Evolutionary conservation across 2,797 vertebrate genomes (phyloP).

Genomic region (Gouania willdenowi): DNA sequence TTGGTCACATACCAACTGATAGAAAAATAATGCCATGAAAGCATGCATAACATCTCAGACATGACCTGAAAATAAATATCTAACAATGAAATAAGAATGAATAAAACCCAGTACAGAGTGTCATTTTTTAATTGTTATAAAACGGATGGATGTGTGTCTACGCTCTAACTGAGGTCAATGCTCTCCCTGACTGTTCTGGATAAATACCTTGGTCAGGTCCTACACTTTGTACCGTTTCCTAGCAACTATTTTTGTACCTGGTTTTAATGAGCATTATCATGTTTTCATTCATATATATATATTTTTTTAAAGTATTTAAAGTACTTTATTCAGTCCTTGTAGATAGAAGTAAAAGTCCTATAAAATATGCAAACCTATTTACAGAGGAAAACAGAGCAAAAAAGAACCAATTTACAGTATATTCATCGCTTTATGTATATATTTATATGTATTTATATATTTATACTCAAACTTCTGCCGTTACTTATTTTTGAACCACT

Average conservation of each 20-base stretch:
- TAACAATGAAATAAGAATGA: conserved; percentile 87
- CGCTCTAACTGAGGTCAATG: conserved; percentile 89
- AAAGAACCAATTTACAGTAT: conserved; percentile 85
- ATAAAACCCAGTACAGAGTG: conserved; percentile 56
- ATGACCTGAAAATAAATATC: conserved; percentile 82
- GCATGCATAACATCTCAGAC: conserved; percentile 71
- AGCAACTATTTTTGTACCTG: conserved; percentile 74
- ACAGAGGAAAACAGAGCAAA: conserved; percentile 96
- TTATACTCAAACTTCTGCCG: conserved; percentile 77
- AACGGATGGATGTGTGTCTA: conserved; percentile 88
- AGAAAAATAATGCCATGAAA: conserved; percentile 79
- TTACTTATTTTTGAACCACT: conserved; percentile 74
- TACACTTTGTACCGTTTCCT: conserved; percentile 69
- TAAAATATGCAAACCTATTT: conserved; percentile 99
- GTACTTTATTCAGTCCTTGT: conserved; percentile 88
- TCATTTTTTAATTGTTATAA: conserved; percentile 81
- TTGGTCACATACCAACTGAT: conserved; percentile 78
- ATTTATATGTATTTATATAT: conserved; percentile 95
- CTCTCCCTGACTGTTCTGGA: conserved; percentile 93
- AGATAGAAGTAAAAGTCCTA: conserved; percentile 99
- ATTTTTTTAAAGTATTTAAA: conserved; percentile 74
- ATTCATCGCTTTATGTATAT: conserved; percentile 83
- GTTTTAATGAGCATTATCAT: conserved; percentile 87
- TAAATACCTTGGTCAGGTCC: conserved; percentile 97
- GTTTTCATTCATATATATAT: conserved; percentile 88